Evolutionary conservation across 1,140 invertebrate genomes (phyloP), one percentile per base, ranked within the genome.

Genomic region (Hylaeus volcanicus): DNA sequence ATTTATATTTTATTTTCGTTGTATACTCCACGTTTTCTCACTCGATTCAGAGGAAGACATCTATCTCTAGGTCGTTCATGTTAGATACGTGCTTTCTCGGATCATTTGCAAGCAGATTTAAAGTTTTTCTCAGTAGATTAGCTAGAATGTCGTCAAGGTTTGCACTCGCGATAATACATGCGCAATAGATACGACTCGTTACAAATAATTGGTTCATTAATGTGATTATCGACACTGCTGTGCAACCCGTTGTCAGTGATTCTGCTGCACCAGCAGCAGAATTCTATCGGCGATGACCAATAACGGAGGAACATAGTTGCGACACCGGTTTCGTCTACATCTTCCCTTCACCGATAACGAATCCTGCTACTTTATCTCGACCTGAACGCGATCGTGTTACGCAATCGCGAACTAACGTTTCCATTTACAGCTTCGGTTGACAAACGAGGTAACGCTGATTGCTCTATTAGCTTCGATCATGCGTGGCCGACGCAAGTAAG

Each of bases 181-280:
- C 26, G 0, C 26, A 26, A 0, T 26, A 26, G 26, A 26, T 26
- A 26, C 26, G 26, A 26, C 26, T 26, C 26, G 26, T 26, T 26
- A 26, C 26, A 26, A 48, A 48, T 66, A 68, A 68, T 72, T 14
- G 11, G 51, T 9, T 51, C 8, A 6, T 2, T 11, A 11, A 51
- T n/a, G 15, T 43, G n/a, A 60, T 72, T 60, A 60, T 72, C 41
- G 45, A 48, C n/a, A 12, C 8, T 9, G 5, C 5, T 2, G 2
- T 63, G 56, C 65, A 61, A 77, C 74, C 45, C 51, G 55, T 43
- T 56, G 51, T 77, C 26, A 15, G 12, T 8, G 43, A 39, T 56
- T 12, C 41, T 56, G 74, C 66, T 70, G 55, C 53, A 41, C 75
- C 69, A n/a, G n/a, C n/a, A n/a, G n/a, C n/a, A n/a, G n/a, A n/a